Base-by-base conservation (phyloP, 1,140 invertebrate genomes). In the Anagrus nilaparvatae region DNA sequence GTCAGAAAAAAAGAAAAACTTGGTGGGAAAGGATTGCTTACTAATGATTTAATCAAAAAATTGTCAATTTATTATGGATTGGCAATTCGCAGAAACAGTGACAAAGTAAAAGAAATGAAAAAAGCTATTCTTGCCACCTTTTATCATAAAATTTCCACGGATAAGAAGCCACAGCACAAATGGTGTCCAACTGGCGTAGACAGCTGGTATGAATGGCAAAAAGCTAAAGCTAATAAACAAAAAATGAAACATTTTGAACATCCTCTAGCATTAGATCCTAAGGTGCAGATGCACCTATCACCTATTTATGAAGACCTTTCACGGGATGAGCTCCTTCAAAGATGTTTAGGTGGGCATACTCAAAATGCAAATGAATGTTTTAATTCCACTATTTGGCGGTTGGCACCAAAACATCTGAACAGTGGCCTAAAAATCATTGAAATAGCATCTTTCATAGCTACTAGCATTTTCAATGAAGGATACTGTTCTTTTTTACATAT, bases 301-400 rank as follows among this genome's bases (percentile, higher is more conserved):
- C 53, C 49, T 32, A 38, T 47, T 24, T 55, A 46, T 28, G 36
- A 49, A 33, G 41, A 34, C 16, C 34, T 53, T 16, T 42, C 46
- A 13, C 14, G 38, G 8, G 34, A 34, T 14, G 17, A 39, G 13
- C 38, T 52, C 7, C 30, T 52, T 2, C 16, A 47, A 46, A 44
- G 48, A 19, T 53, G 49, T 36, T 23, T 47, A 3, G 36, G 30
- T 20, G 47, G 45, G 8, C 42, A 40, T 12, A 51, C 43, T 6
- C 49, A 55, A 30, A 55, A 55, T 25, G 33, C 39, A 2, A 53
- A 50, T 42, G 51, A 53, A 31, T 43, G 42, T 29, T 28, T 55
- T 9, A 47, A 55, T 42, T 40, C 28, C 28, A 20, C 50, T 27
- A 51, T 55, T 36, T 53, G 51, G 53, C 35, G 40, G 13, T 44